Conservation (phyloP, 1,140 invertebrate species). For the Plutomurus gul region DNA sequence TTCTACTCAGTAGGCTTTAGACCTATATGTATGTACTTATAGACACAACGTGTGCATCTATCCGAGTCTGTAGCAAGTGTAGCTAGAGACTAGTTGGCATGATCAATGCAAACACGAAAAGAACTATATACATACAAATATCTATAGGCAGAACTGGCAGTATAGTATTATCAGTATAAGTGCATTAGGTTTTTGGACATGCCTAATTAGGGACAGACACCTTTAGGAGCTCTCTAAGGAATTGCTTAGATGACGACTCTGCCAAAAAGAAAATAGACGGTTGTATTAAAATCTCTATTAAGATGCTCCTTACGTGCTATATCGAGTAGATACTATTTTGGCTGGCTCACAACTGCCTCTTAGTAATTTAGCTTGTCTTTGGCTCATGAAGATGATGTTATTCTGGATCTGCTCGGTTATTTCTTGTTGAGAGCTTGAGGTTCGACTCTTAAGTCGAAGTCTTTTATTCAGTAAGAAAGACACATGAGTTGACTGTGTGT, state of each 20-base stretch:
- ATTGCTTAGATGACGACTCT: background rate
- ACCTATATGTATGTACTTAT: no score
- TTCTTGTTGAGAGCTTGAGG: background rate
- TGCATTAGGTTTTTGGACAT: constrained; percentile 11
- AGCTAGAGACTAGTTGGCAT: no score
- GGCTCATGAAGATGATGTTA: background rate
- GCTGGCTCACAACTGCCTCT: background rate
- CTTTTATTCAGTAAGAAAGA: background rate
- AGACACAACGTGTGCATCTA: no score
- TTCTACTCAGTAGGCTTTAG: no score
- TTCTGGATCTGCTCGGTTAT: background rate
- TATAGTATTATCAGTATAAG: no score
- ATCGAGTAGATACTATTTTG: no score
- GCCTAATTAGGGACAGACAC: constrained; percentile 15
- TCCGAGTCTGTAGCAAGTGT: no score
- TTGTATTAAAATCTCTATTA: background rate
- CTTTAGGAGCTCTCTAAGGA: constrained; percentile 3
- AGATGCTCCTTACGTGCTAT: no score
- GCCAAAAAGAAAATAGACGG: background rate
- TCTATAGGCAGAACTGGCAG: no score
- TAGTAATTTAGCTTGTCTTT: background rate
- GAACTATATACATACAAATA: no score
- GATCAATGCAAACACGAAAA: no score
- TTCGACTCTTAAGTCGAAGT: background rate
- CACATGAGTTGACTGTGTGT: no score